These are phyloP conservation scores for Montifringilla adamsi DNA, from an alignment of 2,113 vertebrate species.

Conservation along the genomic window DNA sequence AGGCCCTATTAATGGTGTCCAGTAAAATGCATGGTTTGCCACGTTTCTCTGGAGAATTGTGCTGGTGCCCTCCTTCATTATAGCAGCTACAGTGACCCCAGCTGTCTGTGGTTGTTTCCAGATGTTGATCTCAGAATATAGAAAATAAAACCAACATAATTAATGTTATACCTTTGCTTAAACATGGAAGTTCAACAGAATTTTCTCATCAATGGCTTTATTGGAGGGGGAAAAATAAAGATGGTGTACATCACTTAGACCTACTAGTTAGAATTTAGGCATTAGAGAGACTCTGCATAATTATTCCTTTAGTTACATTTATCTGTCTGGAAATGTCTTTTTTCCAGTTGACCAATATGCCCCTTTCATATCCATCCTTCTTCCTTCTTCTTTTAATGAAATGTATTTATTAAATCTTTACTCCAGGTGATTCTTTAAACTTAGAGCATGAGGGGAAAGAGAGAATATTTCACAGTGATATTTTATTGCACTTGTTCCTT, in stretches of 20 bases:
- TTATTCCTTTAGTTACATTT: neutral
- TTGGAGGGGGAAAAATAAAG: neutral
- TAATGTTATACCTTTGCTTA: neutral
- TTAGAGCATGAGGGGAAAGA: neutral
- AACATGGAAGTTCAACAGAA: neutral
- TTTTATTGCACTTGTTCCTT: slow-evolving; percentile 57
- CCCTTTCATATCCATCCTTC: neutral
- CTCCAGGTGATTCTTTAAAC: slow-evolving; percentile 4
- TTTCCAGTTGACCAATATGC: neutral
- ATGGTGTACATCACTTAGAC: neutral
- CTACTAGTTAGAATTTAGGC: neutral
- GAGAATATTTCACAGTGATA: slow-evolving; percentile 4
- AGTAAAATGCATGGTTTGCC: neutral
- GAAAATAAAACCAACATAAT: neutral
- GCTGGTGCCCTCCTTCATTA: neutral
- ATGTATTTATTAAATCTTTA: neutral
- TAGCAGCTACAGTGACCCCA: neutral
- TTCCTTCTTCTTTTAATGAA: neutral
- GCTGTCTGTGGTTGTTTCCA: neutral
- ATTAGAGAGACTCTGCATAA: neutral
- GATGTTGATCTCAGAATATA: neutral
- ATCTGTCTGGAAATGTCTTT: neutral
- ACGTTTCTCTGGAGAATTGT: neutral
- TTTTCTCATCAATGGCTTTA: neutral
- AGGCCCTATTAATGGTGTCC: neutral